phyloP scores from a whole-genome alignment of 1,140 invertebrate species.

The Diachasmimorpha longicaudata region DNA sequence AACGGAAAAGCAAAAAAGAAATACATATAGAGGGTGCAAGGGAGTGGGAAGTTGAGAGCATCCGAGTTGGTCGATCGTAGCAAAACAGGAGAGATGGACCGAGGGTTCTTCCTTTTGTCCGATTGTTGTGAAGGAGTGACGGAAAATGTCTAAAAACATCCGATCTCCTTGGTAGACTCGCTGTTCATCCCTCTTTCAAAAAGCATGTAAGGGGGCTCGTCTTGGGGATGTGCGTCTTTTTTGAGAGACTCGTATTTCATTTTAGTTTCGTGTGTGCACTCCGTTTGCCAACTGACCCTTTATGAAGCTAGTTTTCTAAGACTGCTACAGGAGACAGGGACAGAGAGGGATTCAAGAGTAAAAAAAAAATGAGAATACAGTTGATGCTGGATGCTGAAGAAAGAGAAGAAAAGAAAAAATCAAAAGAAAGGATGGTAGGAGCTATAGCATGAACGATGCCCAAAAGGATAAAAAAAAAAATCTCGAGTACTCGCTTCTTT shows the following conservation, averaged over 20 bases:
- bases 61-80: background rate
- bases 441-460: background rate
- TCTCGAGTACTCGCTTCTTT: background rate
- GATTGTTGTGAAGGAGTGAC: slow-evolving; percentile 3
- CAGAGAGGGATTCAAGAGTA: background rate
- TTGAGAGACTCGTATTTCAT: slow-evolving; percentile 2
- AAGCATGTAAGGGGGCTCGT: background rate
- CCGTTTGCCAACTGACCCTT: background rate
- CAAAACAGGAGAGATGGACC: background rate
- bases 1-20: background rate
- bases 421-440: background rate
- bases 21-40: background rate
- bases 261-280: background rate
- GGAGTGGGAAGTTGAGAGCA: background rate
- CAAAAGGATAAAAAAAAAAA: background rate
- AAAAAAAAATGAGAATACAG: background rate
- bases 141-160: slow-evolving; percentile 12
- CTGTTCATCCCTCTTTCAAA: background rate
- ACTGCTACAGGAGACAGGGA: background rate
- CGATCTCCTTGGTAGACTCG: background rate
- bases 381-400: background rate
- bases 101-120: background rate
- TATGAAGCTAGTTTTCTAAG: background rate
- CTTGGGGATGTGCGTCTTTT: background rate
- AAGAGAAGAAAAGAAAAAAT: background rate